Evolutionary conservation across 2,888 invertebrate species (phyloP), one percentile per base, ranked within the genome.

Genomic region (Ptychoptera albimana): DNA sequence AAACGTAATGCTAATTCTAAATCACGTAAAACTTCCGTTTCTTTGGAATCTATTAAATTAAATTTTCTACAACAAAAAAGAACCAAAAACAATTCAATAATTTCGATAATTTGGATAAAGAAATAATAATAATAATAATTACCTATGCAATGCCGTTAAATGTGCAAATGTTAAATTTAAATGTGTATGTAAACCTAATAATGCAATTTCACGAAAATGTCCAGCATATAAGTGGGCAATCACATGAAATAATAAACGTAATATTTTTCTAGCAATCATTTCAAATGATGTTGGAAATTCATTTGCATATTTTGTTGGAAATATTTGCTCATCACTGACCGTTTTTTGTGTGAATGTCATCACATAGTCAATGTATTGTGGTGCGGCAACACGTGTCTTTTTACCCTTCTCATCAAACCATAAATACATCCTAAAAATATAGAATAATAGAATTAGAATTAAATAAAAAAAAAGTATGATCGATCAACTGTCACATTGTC

Each of bases 321-420:
- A 97, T 64, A 93, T 79, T 61, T 80, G 78, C 74, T 96, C 96
- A 69, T 96, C 94, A 68, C 86, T 87, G 71, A 96, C 84, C 55
- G 89, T 92, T 73, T 91, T 91, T 71, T 96, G 93, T 57, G 89
- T 91, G 73, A 85, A 92, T 52, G 94, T 92, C 91, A 96, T 96
- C 63, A 94, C 94, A 72, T 92, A 93, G 73, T 97, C 96, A 68
- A 96, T 87, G 71, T 96, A 97, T 71, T 96, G 94, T 57, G 94
- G 93, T 57, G 96, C 94, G 53, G 94, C 87, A 60, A 94, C 86
- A 68, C 92, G 86, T 54, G 84, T 84, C 73, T 96, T 96, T 74
- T 96, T 96, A 57, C 96, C 94, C 71, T 93, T 93, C 68, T 96
- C 96, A 71, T 97, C 96, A 72, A 89, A 85, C 96, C 96, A 97